Evolutionary conservation across 2,797 vertebrate genomes (phyloP).

Genomic region (Pseudochirops cupreus): DNA sequence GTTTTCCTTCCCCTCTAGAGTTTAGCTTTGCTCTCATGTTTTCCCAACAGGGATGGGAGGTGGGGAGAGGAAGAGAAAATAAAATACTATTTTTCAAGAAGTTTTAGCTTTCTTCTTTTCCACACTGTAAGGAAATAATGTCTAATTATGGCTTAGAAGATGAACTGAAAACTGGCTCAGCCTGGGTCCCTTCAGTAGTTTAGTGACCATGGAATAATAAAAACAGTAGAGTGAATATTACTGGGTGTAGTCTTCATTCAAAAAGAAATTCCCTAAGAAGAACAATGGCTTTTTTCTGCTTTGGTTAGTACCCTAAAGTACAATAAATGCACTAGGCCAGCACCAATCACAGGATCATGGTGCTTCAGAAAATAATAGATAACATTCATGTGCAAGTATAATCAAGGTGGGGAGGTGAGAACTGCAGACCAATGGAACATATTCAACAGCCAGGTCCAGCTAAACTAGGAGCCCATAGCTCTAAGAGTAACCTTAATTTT

Average conservation of each 20-base stretch:
- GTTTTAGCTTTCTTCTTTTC: not conserved
- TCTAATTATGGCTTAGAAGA: not conserved
- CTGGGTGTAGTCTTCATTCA: not conserved
- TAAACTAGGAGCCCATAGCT: not conserved
- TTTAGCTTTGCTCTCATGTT: not conserved
- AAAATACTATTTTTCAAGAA: not conserved
- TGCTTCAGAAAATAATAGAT: not conserved
- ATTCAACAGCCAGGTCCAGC: not conserved
- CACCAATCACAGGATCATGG: not conserved
- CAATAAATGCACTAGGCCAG: not conserved
- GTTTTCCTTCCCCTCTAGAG: not conserved
- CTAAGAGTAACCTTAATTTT: not conserved
- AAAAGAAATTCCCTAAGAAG: not conserved
- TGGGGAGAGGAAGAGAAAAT: not conserved
- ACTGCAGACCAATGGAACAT: not conserved
- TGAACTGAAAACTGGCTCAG: not conserved
- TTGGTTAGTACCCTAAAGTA: not conserved
- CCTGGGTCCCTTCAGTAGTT: not conserved
- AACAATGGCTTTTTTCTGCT: not conserved
- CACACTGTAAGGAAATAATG: not conserved
- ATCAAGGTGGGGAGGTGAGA: not conserved
- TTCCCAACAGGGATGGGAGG: not conserved
- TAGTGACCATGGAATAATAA: not conserved
- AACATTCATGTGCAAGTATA: not conserved
- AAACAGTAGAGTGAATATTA: not conserved